These are phyloP conservation scores for Holacanthella duospinosa DNA, from an alignment of 2,888 invertebrate species.

Conservation along the genomic window DNA sequence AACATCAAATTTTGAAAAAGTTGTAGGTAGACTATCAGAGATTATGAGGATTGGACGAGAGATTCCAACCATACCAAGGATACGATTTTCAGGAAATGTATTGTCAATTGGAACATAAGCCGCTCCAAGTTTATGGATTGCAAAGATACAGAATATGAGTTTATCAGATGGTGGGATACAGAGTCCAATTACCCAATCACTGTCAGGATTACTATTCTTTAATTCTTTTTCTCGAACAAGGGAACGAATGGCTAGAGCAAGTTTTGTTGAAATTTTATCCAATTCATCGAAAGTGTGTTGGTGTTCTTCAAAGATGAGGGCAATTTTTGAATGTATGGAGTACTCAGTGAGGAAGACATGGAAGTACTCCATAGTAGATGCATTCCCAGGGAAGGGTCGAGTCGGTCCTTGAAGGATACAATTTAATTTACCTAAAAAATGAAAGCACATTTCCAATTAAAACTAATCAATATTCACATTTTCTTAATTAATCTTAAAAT, in stretches of 20 bases:
- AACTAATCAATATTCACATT: no score
- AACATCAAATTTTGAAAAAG: slow-evolving; percentile 35
- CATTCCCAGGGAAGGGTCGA: slow-evolving; percentile 16
- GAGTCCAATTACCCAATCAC: slow-evolving; percentile 15
- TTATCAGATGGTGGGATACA: slow-evolving; percentile 46
- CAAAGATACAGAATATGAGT: slow-evolving; percentile 55
- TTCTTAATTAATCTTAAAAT: no score
- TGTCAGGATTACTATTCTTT: slow-evolving; percentile 14
- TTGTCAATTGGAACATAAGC: slow-evolving; percentile 75
- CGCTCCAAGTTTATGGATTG: slow-evolving; percentile 69
- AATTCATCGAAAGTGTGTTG: slow-evolving; percentile 14
- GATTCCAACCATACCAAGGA: slow-evolving; percentile 64
- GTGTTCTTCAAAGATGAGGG: slow-evolving; percentile 8
- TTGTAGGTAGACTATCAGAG: slow-evolving; percentile 55
- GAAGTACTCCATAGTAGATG: slow-evolving; percentile 14
- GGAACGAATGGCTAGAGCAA: slow-evolving; percentile 10
- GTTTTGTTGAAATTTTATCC: slow-evolving; percentile 13
- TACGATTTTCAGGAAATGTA: slow-evolving; percentile 56
- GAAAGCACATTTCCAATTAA: background rate
- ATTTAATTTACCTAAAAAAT: slow-evolving; percentile 10
- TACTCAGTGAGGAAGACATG: slow-evolving; percentile 7
- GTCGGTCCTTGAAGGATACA: slow-evolving; percentile 8
- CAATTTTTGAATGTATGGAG: slow-evolving; percentile 2
- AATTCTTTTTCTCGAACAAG: background rate
- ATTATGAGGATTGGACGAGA: slow-evolving; percentile 51